Evolutionary conservation across 2,888 invertebrate species (phyloP), one percentile per base, ranked within the genome.

Genomic region (Lasioglossum oenotherae): DNA sequence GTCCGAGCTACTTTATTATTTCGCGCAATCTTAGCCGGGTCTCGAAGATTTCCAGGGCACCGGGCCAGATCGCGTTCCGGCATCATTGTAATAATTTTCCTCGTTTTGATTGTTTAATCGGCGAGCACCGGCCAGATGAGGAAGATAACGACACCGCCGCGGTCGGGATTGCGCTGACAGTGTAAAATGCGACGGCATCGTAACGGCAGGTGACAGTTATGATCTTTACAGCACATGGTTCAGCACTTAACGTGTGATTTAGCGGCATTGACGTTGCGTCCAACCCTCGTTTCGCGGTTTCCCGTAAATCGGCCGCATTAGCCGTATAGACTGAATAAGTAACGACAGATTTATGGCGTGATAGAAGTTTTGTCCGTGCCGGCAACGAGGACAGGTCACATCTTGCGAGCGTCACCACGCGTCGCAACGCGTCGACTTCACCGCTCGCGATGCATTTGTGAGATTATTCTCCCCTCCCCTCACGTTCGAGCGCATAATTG

Each of bases 191-290:
- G 79, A 78, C 86, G 78, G 75, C 49, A 75, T 64, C 82, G 75
- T 82, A 82, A 86, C 74, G 78, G 49, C 74, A 38, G 75, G 12
- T 38, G 81, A 74, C 81, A 81, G 74, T 85, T 86, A 86, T 80
- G 88, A 80, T 81, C 81, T 89, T 90, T 82, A 81, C 78, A 80
- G 80, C 77, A 73, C 76, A 81, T 35, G 80, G 72, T 84, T 89
- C 84, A 38, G 77, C 87, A 89, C 87, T 89, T 87, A 89, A 82
- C 80, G 81, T 78, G 79, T 81, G 90, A 90, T 90, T 90, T 89
- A 86, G 71, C 82, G 53, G 60, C 77, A 78, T 76, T 60, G 85
- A 75, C 74, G 80, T 78, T 74, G 60, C 38, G 77, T 80, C 82
- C 76, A n/a, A 72, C 69, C 49, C 73, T 12, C 72, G 80, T 86